phyloP scores from a whole-genome alignment of 2,888 invertebrate genomes.

The Apamea crenata region DNA sequence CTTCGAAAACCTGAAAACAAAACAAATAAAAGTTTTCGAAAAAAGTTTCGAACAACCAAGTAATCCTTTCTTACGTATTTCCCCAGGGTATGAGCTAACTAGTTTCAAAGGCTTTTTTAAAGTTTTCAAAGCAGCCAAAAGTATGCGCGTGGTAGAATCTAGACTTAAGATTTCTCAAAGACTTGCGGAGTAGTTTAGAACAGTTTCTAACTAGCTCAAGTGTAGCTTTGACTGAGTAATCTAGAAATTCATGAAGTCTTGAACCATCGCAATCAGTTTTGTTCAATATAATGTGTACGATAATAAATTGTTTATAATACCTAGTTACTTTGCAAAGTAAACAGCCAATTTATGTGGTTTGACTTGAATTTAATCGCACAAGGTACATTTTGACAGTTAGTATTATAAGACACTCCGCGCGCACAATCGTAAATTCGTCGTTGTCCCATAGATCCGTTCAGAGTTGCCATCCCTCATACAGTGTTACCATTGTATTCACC shows the following conservation, averaged over 20 bases:
- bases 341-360: neutral
- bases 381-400: too few species aligned
- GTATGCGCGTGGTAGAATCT: neutral
- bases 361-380: neutral
- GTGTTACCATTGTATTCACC: neutral
- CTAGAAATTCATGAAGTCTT: too few species aligned
- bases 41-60: slow-evolving; percentile 4
- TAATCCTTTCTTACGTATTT: neutral
- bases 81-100: slow-evolving; percentile 3
- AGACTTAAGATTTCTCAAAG: neutral
- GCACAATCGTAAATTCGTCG: too few species aligned
- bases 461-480: neutral
- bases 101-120: slow-evolving; percentile 19
- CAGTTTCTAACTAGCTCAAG: neutral
- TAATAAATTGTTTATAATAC: neutral
- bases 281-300: neutral
- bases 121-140: slow-evolving; percentile 15
- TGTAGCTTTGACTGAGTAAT: neutral
- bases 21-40: neutral
- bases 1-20: neutral
- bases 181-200: neutral
- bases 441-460: neutral
- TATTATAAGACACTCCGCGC: too few species aligned
- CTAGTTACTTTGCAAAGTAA: neutral
- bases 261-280: neutral